Base-by-base conservation (phyloP, 1,140 invertebrate genomes). In the Dendroctonus ponderosae region DNA sequence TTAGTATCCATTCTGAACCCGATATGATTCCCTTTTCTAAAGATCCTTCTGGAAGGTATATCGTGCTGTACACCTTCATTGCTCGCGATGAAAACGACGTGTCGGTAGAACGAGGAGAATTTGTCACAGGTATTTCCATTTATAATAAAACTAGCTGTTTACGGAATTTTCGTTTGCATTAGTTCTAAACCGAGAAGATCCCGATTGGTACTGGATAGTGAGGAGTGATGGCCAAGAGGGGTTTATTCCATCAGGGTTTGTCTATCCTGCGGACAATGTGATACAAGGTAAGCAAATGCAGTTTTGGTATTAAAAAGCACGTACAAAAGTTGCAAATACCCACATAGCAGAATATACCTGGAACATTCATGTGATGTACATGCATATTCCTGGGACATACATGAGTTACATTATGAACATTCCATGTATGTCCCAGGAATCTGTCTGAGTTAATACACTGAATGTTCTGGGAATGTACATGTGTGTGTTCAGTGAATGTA, bases 141-240 rank as follows among this genome's bases (percentile, higher is more conserved):
- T 9, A 46, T 46, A 12, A 12, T 12, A 46, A 11, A 11, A 46
- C 43, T 12, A 11, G 1, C 1, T 56, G 1, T 41, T 40, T 8
- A 56, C 40, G 39, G 7, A 12, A 46, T 59, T 52, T 40, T 0
- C 39, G 41, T 58, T 54, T 52, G 62, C 80, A 79, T 57, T 64
- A 79, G 92, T 97, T 2, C 80, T 97, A 8, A 98, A 97, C 80
- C 84, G 90, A 72, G 94, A 97, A 77, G 95, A 97, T 81, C 89
- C 92, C 0, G 93, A 97, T 77, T 97, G 95, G 95, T 96, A 91
- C 76, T 97, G 94, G 95, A 92, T 97, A 44, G 86, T 94, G 15
- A 84, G 92, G 64, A 92, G 90, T 72, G 93, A 96, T 78, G 92
- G 92, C 0, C 91, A 94, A 75, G 95, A 97, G 81, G 96, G 96